Conservation (phyloP, 1,140 invertebrate genomes). For the Nasonia longicornis region DNA sequence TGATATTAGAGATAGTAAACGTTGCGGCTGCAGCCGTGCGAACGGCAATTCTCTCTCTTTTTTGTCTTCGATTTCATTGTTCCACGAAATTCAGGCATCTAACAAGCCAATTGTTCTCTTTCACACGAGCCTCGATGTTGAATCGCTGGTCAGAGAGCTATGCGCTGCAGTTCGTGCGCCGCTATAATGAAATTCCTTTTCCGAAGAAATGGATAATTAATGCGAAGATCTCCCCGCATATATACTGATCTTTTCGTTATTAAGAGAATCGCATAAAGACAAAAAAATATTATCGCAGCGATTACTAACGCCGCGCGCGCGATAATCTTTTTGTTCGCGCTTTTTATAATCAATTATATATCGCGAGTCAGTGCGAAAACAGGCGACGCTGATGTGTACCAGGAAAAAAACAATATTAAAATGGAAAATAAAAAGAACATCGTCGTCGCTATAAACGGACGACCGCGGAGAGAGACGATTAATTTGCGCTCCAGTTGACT, state of each 20-base stretch:
- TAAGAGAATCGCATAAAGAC: too few relatives aligned
- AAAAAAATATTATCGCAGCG: too few relatives aligned
- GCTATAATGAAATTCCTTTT: conserved; percentile 3
- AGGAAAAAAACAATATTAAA: too few relatives aligned
- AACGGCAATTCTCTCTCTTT: not conserved
- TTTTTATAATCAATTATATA: too few relatives aligned
- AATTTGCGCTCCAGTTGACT: not conserved
- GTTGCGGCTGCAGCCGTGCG: not conserved
- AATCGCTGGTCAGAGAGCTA: not conserved
- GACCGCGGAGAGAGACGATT: not conserved
- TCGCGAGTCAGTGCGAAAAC: too few relatives aligned
- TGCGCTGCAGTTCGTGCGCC: not conserved
- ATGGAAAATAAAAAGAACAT: too few relatives aligned
- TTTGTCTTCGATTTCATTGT: conserved; percentile 26
- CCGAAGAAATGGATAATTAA: not conserved
- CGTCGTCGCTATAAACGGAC: not conserved
- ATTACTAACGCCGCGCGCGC: too few relatives aligned
- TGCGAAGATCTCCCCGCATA: not conserved
- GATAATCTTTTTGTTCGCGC: too few relatives aligned
- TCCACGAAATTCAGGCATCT: conserved; percentile 26
- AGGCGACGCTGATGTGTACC: too few relatives aligned
- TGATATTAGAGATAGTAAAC: conserved; percentile 8
- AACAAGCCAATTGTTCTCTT: conserved; percentile 44
- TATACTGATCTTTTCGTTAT: too few relatives aligned
- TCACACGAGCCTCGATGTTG: conserved; percentile 1